These are phyloP conservation scores for Tortrix viridana DNA, from an alignment of 2,888 invertebrate genomes.

Conservation along the genomic window DNA sequence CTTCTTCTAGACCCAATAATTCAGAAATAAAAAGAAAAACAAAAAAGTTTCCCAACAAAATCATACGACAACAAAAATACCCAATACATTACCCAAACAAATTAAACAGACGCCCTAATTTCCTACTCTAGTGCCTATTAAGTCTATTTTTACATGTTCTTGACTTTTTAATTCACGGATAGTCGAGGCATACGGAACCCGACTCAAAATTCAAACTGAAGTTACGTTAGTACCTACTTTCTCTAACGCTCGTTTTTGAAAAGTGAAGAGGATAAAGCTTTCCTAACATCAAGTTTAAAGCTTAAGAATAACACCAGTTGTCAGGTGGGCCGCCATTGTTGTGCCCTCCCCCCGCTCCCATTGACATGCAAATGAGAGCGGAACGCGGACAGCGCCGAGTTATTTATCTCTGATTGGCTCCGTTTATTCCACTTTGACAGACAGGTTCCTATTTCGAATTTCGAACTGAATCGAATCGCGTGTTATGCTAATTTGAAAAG, in stretches of 20 bases:
- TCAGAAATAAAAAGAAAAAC: neutral
- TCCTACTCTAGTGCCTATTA: constrained; percentile 3
- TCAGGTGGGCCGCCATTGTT: constrained; percentile 69
- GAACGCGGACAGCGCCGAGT: constrained; percentile 70
- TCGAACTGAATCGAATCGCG: constrained; percentile 61
- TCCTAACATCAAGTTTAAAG: too few relatives aligned
- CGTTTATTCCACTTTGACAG: constrained; percentile 79
- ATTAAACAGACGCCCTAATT: neutral
- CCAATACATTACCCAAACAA: neutral
- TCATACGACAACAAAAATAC: neutral
- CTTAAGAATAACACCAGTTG: constrained; percentile 44
- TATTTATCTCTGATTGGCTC: constrained; percentile 83
- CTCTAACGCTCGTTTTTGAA: too few relatives aligned
- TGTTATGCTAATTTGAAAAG: constrained; percentile 54
- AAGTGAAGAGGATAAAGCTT: too few relatives aligned
- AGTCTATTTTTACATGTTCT: constrained; percentile 11
- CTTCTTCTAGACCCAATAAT: neutral
- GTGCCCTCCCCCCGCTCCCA: constrained; percentile 52
- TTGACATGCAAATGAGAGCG: constrained; percentile 76
- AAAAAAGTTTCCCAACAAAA: neutral
- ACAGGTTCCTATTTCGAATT: constrained; percentile 75
- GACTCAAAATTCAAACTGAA: too few relatives aligned
- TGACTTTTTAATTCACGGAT: constrained; percentile 28
- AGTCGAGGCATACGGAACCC: constrained; percentile 35
- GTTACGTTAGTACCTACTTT: too few relatives aligned